Evolutionary conservation across 2,113 vertebrate species (phyloP).

Genomic region (Okapia johnstoni): DNA sequence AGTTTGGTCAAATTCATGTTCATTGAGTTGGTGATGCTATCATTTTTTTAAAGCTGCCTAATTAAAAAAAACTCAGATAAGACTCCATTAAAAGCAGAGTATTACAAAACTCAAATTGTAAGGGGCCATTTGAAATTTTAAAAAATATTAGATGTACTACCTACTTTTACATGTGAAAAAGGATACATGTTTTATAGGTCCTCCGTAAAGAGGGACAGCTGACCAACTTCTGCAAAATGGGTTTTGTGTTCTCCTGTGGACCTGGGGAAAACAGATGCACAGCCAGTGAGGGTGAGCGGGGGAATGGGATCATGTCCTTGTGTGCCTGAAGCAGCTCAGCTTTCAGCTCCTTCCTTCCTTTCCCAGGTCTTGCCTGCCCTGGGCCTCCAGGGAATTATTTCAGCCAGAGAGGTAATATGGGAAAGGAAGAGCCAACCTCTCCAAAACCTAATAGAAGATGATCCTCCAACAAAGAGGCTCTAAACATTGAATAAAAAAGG

Average conservation of each 20-base stretch:
- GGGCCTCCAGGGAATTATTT: not conserved
- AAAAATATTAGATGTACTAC: not conserved
- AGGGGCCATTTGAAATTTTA: not conserved
- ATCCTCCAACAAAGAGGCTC: not conserved
- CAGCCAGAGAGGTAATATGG: not conserved
- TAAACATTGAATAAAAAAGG: not conserved
- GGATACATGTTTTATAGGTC: not conserved
- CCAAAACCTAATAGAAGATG: not conserved
- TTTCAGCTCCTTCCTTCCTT: conserved; percentile 54
- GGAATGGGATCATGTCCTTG: not conserved
- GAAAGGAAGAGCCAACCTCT: not conserved
- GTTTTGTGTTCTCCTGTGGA: not conserved
- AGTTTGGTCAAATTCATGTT: not conserved
- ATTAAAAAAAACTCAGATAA: not conserved
- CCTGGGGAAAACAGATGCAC: not conserved
- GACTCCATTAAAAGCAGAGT: not conserved
- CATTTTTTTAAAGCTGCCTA: not conserved
- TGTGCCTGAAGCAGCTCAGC: not conserved
- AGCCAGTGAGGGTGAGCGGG: not conserved
- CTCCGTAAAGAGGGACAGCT: not conserved
- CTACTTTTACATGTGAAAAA: not conserved
- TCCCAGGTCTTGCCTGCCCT: not conserved
- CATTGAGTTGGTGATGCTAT: not conserved
- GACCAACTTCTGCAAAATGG: conserved; percentile 13
- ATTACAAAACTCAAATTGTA: not conserved